Base-by-base conservation (phyloP, 2,113 vertebrate genomes). In the Ochotona curzoniae region DNA sequence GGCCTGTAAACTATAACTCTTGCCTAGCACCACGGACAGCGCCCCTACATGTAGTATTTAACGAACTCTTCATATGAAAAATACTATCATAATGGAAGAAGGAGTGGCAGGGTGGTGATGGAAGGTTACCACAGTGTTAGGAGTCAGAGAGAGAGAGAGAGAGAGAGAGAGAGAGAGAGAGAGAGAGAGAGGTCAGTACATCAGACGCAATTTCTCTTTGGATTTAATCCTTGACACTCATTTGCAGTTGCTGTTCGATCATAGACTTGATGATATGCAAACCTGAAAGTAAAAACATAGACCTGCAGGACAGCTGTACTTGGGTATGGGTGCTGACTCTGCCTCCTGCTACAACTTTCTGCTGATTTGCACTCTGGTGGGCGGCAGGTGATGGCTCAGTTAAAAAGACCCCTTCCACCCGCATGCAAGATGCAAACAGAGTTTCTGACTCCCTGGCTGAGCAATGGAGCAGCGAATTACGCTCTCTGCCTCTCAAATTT, bases 231-330 rank as follows among this genome's bases (percentile, higher is more conserved):
- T 90, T 71, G 51, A 84, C 13, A 61, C 32, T 4, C 17, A 64
- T 60, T 70, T 69, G 32, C 86, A 51, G 38, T 44, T 44, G 38
- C 38, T 44, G 38, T 44, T 44, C 3, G 1, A 23, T 30, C 35
- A 78, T 14, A 71, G 20, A 81, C 67, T 66, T 51, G 75, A 87
- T 21, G 60, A 30, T 28, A 78, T 1, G 12, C 47, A 54, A 28
- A 67, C 71, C 15, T 90, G 23, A 93, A 83, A 84, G 76, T 51
- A 63, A 93, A 93, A 90, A 86, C 32, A 20, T 35, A 71, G 60
- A 67, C 32, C 79, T 74, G 8, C 20, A 20, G 54, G 6, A 18
- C 54, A 57, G 17, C 14, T 57, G 54, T 15, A 18, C 54, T 18
- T 57, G 54, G 54, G 54, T 57, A 1, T 18, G 17, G 15, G 54